Conservation (phyloP, 2,797 vertebrate genomes). For the Hylomyscus alleni region DNA sequence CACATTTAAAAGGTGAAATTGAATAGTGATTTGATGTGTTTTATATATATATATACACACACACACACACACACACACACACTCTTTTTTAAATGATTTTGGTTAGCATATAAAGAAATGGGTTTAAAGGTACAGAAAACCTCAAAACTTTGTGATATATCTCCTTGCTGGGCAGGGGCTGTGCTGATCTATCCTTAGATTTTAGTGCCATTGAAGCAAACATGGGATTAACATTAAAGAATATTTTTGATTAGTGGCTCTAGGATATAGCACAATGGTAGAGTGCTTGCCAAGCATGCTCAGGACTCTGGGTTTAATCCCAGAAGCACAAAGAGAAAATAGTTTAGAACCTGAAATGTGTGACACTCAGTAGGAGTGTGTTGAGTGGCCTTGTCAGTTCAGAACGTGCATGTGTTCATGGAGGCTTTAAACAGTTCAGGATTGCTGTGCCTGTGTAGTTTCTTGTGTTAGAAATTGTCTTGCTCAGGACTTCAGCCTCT, state of each 20-base stretch:
- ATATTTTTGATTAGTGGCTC: background rate
- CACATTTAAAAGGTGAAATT: background rate
- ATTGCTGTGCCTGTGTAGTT: background rate
- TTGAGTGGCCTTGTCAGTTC: background rate
- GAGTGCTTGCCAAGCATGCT: background rate
- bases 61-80: too few relatives aligned
- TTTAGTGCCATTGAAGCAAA: background rate
- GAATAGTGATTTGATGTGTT: background rate
- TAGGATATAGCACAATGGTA: background rate
- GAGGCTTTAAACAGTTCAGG: background rate
- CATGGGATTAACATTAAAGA: background rate
- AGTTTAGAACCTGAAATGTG: background rate
- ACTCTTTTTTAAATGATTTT: background rate
- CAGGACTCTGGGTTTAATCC: background rate
- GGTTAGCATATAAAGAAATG: background rate
- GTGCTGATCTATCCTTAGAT: background rate
- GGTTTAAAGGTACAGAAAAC: background rate
- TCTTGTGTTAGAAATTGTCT: background rate
- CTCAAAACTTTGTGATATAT: background rate
- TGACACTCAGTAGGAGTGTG: background rate
- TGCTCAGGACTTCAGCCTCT: background rate
- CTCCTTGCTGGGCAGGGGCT: background rate
- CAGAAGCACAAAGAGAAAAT: background rate
- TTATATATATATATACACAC: too few relatives aligned
- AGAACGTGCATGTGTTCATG: background rate